Base-by-base conservation (phyloP, 1,140 invertebrate species). In the Bursaphelenchus mucronatus region DNA sequence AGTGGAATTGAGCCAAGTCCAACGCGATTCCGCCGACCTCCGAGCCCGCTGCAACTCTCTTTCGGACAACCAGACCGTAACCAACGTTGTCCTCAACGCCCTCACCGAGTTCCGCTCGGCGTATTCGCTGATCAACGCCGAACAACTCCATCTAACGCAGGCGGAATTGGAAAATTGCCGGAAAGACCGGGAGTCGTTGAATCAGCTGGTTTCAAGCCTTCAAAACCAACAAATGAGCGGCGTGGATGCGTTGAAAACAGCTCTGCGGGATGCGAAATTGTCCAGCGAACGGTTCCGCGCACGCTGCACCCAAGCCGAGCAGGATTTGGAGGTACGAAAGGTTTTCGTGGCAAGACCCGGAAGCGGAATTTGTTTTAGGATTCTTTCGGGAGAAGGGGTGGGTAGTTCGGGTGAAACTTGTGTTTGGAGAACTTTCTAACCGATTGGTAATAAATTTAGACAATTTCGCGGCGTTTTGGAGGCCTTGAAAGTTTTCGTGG, bases 51-150 rank as follows among this genome's bases (percentile, higher is more conserved):
- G 11, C 40, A 11, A 59, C 41, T 44, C 45, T 2, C 40, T 59
- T 3, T 11, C 13, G 13, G 40, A 59, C 19, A 59, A 59, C 40
- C 40, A 59, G 57, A 41, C 11, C 40, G 57, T 59, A 0, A 11
- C 57, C 13, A 39, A n/a, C 6, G 45, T 44, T 3, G 57, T 59
- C 1, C 13, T 44, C 1, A 45, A n/a, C 40, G 40, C 57, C 19
- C 40, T 59, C n/a, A 39, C 15, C 13, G 57, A 59, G 57, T 59
- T 59, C 41, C 57, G 57, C 40, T 45, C 57, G 17, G 57, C 57
- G 2, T 59, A 43, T 9, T 15, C 57, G 1, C 13, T 57, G 40
- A 59, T 59, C 40, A 39, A 59, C 41, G 19, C 11, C 40, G 57
- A 39, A 15, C 57, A 59, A 39, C 45, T 46, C 11, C 13, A n/a